Conservation (phyloP, 2,113 vertebrate genomes). For the Litocranius walleri region DNA sequence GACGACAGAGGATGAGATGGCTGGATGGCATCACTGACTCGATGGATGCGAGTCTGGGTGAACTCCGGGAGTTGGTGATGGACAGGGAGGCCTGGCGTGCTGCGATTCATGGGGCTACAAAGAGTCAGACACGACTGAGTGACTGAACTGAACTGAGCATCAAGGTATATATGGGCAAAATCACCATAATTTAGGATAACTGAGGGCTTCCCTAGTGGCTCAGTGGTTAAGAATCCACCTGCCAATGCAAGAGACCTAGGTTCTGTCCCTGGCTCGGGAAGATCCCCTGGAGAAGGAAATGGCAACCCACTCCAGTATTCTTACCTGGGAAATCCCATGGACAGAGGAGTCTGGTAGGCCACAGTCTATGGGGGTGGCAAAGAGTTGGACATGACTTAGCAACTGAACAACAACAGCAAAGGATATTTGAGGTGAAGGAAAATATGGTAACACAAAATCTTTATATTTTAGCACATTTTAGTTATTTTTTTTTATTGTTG, state of each 20-base stretch:
- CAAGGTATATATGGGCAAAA: neutral
- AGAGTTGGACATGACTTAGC: neutral
- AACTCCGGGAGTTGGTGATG: too few species aligned
- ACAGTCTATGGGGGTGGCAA: neutral
- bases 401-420: neutral
- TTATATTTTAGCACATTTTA: neutral
- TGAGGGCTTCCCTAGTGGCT: neutral
- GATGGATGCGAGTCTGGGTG: too few species aligned
- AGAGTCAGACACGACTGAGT: too few species aligned
- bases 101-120: too few species aligned
- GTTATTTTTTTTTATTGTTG: neutral
- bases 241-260: fast-evolving
- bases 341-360: neutral
- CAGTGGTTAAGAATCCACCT: neutral
- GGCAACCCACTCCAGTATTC: neutral
- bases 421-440: neutral
- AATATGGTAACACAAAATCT: neutral
- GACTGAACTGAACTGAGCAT: too few species aligned
- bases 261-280: neutral
- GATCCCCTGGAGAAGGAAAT: neutral
- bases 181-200: neutral
- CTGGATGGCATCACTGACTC: too few species aligned
- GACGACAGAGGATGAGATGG: too few species aligned
- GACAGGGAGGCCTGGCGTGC: too few species aligned
- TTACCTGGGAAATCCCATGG: neutral